phyloP scores from a whole-genome alignment of 1,140 invertebrate species.

The Drosophila busckii region DNA sequence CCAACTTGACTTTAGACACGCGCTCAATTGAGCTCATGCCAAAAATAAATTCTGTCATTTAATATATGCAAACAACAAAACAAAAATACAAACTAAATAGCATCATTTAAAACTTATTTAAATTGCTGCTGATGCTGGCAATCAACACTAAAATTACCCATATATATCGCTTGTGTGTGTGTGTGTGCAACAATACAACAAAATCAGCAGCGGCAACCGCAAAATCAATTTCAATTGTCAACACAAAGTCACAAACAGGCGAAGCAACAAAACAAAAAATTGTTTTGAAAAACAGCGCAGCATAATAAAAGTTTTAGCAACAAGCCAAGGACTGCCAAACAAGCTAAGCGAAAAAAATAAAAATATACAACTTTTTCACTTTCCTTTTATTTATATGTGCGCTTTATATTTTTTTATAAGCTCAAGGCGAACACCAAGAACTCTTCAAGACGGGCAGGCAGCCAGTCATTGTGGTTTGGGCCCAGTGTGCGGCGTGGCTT shows the following conservation, averaged over 20 bases:
- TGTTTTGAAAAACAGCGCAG: background rate
- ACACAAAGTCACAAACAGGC: slow-evolving; percentile 70
- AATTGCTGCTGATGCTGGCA: slow-evolving; percentile 23
- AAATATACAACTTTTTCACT: too few relatives aligned
- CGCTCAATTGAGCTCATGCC: slow-evolving; percentile 31
- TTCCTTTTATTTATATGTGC: too few relatives aligned
- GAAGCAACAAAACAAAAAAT: slow-evolving; percentile 26
- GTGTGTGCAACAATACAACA: slow-evolving; percentile 58
- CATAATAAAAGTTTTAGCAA: slow-evolving; percentile 72
- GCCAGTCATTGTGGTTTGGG: background rate
- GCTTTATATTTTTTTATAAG: too few relatives aligned
- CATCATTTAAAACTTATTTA: slow-evolving; percentile 63
- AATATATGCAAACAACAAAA: slow-evolving; percentile 41
- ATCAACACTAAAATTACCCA: slow-evolving; percentile 19
- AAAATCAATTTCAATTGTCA: slow-evolving; percentile 77
- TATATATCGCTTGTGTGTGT: slow-evolving; percentile 39
- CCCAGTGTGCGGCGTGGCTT: slow-evolving; percentile 45
- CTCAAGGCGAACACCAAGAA: too few relatives aligned
- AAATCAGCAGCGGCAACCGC: slow-evolving; percentile 40
- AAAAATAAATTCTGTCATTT: slow-evolving; percentile 34
- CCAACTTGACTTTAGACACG: slow-evolving; percentile 3
- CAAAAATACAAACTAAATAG: too few relatives aligned
- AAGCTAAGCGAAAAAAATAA: slow-evolving; percentile 23
- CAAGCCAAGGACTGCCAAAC: slow-evolving; percentile 45
- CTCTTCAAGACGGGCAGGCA: too few relatives aligned